phyloP scores from a whole-genome alignment of 1,140 invertebrate genomes.

The Pseudomyrmex pallidus region DNA sequence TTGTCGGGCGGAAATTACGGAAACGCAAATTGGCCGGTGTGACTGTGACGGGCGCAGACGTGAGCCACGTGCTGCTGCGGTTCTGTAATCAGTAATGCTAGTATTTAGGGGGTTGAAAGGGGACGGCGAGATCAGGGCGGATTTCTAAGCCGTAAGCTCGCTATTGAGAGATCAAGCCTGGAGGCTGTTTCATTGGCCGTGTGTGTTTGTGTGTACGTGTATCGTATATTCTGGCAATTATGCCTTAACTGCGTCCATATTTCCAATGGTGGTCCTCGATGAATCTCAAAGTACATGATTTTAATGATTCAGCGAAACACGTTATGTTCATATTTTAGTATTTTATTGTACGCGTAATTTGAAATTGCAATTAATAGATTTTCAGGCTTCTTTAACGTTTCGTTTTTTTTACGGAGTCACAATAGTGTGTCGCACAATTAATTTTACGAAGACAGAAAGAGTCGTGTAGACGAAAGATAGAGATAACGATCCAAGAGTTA shows the following conservation, averaged over 20 bases:
- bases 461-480: neutral
- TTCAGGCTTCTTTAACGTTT: neutral
- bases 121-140: slow-evolving; percentile 71
- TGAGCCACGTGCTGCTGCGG: slow-evolving; percentile 83
- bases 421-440: too few species aligned
- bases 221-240: slow-evolving; percentile 66
- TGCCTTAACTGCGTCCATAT: slow-evolving; percentile 56
- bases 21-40: slow-evolving; percentile 85
- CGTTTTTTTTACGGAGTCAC: neutral
- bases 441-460: neutral
- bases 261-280: slow-evolving; percentile 33
- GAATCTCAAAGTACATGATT: slow-evolving; percentile 3
- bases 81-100: slow-evolving; percentile 84
- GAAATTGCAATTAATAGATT: neutral
- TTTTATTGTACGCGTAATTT: too few species aligned
- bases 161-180: slow-evolving; percentile 71
- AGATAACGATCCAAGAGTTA: neutral
- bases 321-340: neutral
- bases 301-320: neutral
- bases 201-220: neutral
- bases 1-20: slow-evolving; percentile 83
- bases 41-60: slow-evolving; percentile 83
- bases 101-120: slow-evolving; percentile 79
- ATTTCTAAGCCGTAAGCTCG: slow-evolving; percentile 73
- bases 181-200: slow-evolving; percentile 62